Evolutionary conservation across 2,113 vertebrate species (phyloP), one percentile per base, ranked within the genome.

Genomic region (Gymnogyps californianus): DNA sequence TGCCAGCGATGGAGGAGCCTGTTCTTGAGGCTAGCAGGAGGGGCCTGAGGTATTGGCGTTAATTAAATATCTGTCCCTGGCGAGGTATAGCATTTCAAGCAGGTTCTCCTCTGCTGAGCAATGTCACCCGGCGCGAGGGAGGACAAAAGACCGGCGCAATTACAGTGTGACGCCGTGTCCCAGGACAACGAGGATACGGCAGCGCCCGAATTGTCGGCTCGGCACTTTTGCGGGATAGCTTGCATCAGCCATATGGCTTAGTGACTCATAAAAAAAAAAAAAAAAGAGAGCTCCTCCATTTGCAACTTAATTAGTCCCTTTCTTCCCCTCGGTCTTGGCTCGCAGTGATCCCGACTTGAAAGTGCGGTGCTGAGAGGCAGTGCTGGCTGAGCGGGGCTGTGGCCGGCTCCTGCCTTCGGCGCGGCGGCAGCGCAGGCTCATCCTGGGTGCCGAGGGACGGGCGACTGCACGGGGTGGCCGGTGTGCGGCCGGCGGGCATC

Each of bases 71-170:
- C 72, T 12, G 51, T 96, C 92, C 80, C 80, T 76, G 64, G 54
- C 10, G 76, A 93, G 89, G 88, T 74, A 11, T 49, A 90, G 92
- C 11, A 2, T 93, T 94, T 82, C 94, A 65, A 4, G 86, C 72
- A 84, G 72, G 55, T 87, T 97, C 80, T 93, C 71, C 86, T 96
- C 47, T 62, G 72, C 86, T 67, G 65, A 96, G 92, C 91, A 90
- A 72, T 85, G 75, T 95, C 93, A 93, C 62, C 82, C 6, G 0
- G 90, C 6, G 5, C 3, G 4, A 85, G 92, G 84, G 93, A 93
- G 90, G 78, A 93, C 92, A 93, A 80, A 93, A 76, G 91, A 38
- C 38, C 1, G 2, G 59, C 0, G 0, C 78, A 16, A 3, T 89
- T 44, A 26, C 75, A 57, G 79, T 3, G 49, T 64, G 82, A 61